Percentiles rank a stretch among this genome's conserved stretches.
Conservation (phyloP, 2,888 invertebrate species). For the Esperia sulphurella region DNA sequence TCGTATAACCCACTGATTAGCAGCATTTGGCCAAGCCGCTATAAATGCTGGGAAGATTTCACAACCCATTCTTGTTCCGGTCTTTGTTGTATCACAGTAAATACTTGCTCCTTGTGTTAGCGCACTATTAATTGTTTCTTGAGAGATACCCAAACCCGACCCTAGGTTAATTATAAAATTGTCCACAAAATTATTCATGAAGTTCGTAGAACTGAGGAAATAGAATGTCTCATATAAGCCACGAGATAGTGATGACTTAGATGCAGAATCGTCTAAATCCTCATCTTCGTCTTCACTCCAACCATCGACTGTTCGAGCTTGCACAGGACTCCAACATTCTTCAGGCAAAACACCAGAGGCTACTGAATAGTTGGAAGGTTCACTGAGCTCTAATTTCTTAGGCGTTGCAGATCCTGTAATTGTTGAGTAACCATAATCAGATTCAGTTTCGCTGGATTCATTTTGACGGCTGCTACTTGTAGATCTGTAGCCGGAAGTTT, state of each 20-base stretch:
- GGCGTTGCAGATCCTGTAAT: constrained; percentile 81
- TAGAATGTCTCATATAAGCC: constrained; percentile 64
- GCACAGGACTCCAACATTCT: constrained; percentile 69
- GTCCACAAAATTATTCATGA: constrained; percentile 84
- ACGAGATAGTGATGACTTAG: constrained; percentile 45
- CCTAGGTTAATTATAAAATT: constrained; percentile 82
- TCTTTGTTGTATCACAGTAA: constrained; percentile 76
- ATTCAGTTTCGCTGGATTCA: constrained; percentile 75
- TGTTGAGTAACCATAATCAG: constrained; percentile 81
- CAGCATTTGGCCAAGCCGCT: constrained; percentile 85
- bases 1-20: constrained; percentile 83
- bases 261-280: constrained; percentile 39
- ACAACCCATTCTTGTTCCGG: constrained; percentile 66
- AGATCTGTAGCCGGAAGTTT: constrained; percentile 79
- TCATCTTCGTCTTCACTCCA: constrained; percentile 67
- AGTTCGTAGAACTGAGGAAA: constrained; percentile 82
- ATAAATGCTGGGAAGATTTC: constrained; percentile 86
- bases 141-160: constrained; percentile 76
- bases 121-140: constrained; percentile 73
- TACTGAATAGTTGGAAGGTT: constrained; percentile 49
- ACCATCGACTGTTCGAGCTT: constrained; percentile 53
- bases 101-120: constrained; percentile 83
- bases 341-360: constrained; percentile 73
- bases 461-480: constrained; percentile 63
- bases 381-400: constrained; percentile 69